These are phyloP conservation scores for Latrodectus elegans DNA, from an alignment of 2,888 invertebrate genomes.

Conservation along the genomic window DNA sequence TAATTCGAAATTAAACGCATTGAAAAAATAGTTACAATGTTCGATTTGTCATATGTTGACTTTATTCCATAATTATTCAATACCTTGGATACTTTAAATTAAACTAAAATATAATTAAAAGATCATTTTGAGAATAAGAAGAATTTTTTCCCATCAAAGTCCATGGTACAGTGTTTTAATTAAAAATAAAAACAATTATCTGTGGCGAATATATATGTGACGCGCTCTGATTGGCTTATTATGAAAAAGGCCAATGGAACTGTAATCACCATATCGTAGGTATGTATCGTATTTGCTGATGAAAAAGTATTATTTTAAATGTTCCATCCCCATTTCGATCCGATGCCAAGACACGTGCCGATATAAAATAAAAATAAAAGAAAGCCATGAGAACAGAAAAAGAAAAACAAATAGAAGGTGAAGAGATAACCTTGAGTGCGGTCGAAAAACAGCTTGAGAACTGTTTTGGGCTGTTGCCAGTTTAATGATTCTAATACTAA, in stretches of 20 bases:
- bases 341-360: conserved; percentile 60
- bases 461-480: conserved; percentile 34
- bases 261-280: not conserved
- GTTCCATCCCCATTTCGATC: conserved; percentile 14
- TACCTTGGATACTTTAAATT: too few relatives aligned
- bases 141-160: too few relatives aligned
- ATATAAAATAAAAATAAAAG: conserved; percentile 40
- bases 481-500: conserved; percentile 5
- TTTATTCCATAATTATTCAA: too few relatives aligned
- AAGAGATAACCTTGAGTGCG: conserved; percentile 53
- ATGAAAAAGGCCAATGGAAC: not conserved
- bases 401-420: conserved; percentile 47
- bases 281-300: not conserved
- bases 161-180: too few relatives aligned
- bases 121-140: too few relatives aligned
- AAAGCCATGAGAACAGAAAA: not conserved
- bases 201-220: too few relatives aligned
- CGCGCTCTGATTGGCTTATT: too few relatives aligned
- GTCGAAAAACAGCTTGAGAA: conserved; percentile 42
- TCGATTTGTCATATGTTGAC: too few relatives aligned
- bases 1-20: too few relatives aligned
- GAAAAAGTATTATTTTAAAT: not conserved
- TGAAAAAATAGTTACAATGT: too few relatives aligned
- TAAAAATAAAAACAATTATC: too few relatives aligned
- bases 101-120: too few relatives aligned